These are phyloP conservation scores for Python bivittatus DNA, from an alignment of 2,113 vertebrate genomes.

Conservation along the genomic window DNA sequence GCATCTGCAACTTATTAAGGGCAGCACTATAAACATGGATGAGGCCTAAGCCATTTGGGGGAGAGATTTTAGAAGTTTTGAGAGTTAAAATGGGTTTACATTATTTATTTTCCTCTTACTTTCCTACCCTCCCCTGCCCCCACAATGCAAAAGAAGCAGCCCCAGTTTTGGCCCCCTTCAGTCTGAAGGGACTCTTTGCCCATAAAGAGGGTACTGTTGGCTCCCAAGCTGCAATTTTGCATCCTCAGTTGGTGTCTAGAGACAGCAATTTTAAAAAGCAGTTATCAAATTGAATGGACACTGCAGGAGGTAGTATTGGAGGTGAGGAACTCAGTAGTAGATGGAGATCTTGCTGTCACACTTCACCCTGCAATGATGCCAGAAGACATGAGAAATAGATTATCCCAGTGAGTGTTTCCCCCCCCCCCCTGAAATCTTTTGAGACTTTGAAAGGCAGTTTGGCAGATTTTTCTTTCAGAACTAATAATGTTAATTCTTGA, in stretches of 20 bases:
- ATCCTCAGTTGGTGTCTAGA: not conserved
- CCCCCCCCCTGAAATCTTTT: not conserved
- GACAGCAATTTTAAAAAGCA: not conserved
- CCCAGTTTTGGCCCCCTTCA: not conserved
- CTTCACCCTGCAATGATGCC: not conserved
- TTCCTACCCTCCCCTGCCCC: not conserved
- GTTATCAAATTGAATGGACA: not conserved
- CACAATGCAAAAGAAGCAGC: not conserved
- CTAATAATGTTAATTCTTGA: conserved; percentile 19
- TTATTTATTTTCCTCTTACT: not conserved
- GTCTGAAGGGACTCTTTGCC: not conserved
- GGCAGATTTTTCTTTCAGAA: not conserved
- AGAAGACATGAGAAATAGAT: not conserved
- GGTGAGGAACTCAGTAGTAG: not conserved
- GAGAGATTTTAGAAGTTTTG: not conserved
- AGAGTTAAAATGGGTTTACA: not conserved
- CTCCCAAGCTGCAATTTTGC: not conserved
- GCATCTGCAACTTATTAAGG: not conserved
- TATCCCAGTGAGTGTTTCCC: not conserved
- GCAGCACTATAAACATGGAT: not conserved
- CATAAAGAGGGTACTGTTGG: not conserved
- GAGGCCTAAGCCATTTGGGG: not conserved
- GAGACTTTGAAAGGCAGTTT: not conserved
- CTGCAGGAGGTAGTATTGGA: not conserved
- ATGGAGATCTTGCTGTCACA: not conserved